A percentile compares a stretch with the other conserved stretches of the same genome.
phyloP scores from a whole-genome alignment of 2,888 invertebrate species.

The Drosophila fungiperda region DNA sequence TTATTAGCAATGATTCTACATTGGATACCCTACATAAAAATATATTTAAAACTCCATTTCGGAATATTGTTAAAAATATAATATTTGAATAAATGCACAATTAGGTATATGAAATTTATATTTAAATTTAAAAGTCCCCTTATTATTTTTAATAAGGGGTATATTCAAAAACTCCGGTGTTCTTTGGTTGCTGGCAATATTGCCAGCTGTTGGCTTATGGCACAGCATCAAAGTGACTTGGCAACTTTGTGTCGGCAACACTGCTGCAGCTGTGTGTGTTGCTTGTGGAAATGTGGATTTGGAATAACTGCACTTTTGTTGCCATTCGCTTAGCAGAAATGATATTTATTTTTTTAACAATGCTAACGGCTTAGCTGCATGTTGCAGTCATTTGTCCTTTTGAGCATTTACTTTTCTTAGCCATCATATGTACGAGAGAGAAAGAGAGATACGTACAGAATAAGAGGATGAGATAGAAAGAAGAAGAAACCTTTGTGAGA shows the following conservation, averaged over 20 bases:
- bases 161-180: slow-evolving; percentile 16
- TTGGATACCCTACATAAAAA: slow-evolving; percentile 17
- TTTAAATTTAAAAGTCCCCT: background rate
- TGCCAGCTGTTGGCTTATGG: slow-evolving; percentile 33
- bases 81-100: no score
- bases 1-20: background rate
- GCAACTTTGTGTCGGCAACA: slow-evolving; percentile 66
- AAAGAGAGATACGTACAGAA: background rate
- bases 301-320: slow-evolving; percentile 70
- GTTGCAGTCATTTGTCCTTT: slow-evolving; percentile 65
- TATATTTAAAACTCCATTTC: background rate
- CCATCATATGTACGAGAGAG: slow-evolving; percentile 3
- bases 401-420: slow-evolving; percentile 41
- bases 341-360: slow-evolving; percentile 68
- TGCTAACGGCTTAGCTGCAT: slow-evolving; percentile 73
- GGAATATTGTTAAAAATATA: background rate
- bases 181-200: slow-evolving; percentile 9
- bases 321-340: slow-evolving; percentile 60
- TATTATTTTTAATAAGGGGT: background rate
- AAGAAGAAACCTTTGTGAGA: slow-evolving; percentile 57
- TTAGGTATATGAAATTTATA: no score
- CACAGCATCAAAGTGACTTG: slow-evolving; percentile 53
- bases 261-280: slow-evolving; percentile 35
- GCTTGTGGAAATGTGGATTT: slow-evolving; percentile 2
- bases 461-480: background rate